A percentile compares a stretch with the other conserved stretches of the same genome.
Evolutionary conservation across 2,888 invertebrate genomes (phyloP).

Genomic region (Clistopyga incitator): DNA sequence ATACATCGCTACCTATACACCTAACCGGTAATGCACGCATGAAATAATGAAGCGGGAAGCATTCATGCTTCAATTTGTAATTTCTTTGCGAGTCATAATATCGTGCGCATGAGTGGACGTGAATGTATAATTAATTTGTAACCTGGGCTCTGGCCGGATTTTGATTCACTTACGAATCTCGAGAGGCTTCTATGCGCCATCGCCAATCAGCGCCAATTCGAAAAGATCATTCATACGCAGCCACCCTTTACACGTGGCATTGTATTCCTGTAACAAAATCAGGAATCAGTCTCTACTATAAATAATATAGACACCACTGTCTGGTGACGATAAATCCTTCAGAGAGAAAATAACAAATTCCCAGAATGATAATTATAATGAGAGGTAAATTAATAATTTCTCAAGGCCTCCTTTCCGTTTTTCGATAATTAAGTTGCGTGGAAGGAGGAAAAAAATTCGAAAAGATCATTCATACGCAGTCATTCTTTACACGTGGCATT

Average conservation of each 20-base stretch:
- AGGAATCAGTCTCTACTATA: neutral
- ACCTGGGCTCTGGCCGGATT: neutral
- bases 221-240: constrained; percentile 15
- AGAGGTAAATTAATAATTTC: constrained; percentile 59
- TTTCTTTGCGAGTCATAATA: constrained; percentile 38
- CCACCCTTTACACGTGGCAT: neutral
- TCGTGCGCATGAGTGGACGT: neutral
- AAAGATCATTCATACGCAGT: constrained; percentile 16
- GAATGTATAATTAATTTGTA: constrained; percentile 55
- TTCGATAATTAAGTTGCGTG: constrained; percentile 54
- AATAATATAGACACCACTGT: constrained; percentile 47
- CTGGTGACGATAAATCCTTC: neutral
- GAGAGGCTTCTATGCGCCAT: neutral
- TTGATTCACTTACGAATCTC: constrained; percentile 10
- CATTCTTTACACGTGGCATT: neutral
- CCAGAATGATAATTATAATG: constrained; percentile 57
- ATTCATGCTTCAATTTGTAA: constrained; percentile 18
- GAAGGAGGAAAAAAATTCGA: constrained; percentile 43
- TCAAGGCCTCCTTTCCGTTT: constrained; percentile 27
- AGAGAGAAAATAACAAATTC: constrained; percentile 27
- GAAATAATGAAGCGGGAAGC: constrained; percentile 45
- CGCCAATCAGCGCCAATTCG: constrained; percentile 16
- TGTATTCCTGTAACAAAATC: neutral
- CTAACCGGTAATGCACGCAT: constrained; percentile 25
- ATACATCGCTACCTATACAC: neutral